These are phyloP conservation scores for Octomys mimax DNA, from an alignment of 2,797 vertebrate genomes.

Conservation along the genomic window DNA sequence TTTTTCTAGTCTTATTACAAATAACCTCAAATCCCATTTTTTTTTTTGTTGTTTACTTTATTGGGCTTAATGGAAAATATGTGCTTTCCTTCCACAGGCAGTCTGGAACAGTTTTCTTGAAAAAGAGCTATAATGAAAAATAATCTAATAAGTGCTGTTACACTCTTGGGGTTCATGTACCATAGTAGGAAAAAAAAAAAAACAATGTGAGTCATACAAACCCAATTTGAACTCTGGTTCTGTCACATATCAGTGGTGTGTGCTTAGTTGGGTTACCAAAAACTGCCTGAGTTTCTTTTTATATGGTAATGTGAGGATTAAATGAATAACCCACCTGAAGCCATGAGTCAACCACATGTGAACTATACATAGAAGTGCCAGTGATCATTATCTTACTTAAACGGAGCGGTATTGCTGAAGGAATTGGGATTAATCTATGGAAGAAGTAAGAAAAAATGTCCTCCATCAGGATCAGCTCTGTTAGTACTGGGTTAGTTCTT, in stretches of 20 bases:
- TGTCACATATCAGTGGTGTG: not conserved
- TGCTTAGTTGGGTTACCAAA: not conserved
- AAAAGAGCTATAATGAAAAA: constrained; percentile 16
- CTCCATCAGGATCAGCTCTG: not conserved
- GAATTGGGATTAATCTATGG: not conserved
- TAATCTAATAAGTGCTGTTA: constrained; percentile 39
- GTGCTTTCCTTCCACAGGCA: not conserved
- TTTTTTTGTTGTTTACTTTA: not conserved
- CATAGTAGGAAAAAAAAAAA: not conserved
- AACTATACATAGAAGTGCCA: not conserved
- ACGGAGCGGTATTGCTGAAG: not conserved
- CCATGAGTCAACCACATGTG: not conserved
- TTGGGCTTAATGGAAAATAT: constrained; percentile 28
- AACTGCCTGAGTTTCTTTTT: not conserved
- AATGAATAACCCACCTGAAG: not conserved
- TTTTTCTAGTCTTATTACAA: not conserved
- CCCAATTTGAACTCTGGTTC: not conserved
- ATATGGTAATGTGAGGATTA: not conserved
- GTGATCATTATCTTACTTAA: not conserved
- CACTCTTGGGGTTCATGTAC: not conserved
- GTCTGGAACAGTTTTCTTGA: constrained; percentile 1
- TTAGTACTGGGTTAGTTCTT: not conserved
- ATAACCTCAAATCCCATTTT: not conserved
- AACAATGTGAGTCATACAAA: not conserved
- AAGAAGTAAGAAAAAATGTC: no score